Evolutionary conservation across 2,797 vertebrate species (phyloP), one percentile per base, ranked within the genome.

Genomic region (Typhlichthys subterraneus): DNA sequence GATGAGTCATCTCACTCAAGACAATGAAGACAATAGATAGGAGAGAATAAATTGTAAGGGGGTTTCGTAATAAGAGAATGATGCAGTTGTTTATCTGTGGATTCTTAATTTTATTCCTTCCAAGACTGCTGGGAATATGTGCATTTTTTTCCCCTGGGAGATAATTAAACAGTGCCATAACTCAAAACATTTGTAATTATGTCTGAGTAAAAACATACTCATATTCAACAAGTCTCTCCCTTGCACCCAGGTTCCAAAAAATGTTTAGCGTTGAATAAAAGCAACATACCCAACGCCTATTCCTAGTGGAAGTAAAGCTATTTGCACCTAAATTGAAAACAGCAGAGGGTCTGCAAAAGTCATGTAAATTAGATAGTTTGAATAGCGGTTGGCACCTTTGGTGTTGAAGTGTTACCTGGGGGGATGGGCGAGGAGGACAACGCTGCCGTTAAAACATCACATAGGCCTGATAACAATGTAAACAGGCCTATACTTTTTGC

Each of bases 1-100:
- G 53, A 75, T 91, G 88, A 89, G 77, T 89, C 88, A 91, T 79
- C 87, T 89, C 81, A 84, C 75, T 42, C 38, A 42, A 7, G 38
- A 42, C 38, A 76, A 84, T 69, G 69, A 69, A 72, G 68, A 86
- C 79, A 79, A 75, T 75, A 53, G 53, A 53, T 38, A 59, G 9
- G 38, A 45, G 60, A 45, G 45, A 14, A 38, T 72, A 67, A 83
- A 45, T 69, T 78, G 23, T 4, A 84, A 53, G 72, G 79, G 73
- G 63, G 73, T 57, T 23, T 57, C 9, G 64, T 58, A 64, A 61
- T 63, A 49, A 3, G 13, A 65, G 54, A 12, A 13, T 13, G 61
- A 56, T 55, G 50, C 5, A 3, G 61, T 53, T 53, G 59, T 4
- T 45, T 13, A 45, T n/a, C 53, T 38, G 53, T 55, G 38, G 9